These are phyloP conservation scores for Polia nebulosa DNA, from an alignment of 2,888 invertebrate species.

Conservation along the genomic window DNA sequence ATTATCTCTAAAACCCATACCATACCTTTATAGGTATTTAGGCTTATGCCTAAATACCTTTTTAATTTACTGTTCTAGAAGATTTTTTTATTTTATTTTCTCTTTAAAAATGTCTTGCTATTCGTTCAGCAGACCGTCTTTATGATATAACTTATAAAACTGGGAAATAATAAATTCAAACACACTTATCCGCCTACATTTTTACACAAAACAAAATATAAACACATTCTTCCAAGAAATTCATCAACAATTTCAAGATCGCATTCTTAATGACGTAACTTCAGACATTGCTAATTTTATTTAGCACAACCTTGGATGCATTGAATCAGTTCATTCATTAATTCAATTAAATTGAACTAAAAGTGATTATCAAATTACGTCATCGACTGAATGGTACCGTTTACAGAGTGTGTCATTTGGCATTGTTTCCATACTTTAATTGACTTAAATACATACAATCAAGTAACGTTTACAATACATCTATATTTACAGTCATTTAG, in stretches of 20 bases:
- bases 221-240: conserved; percentile 34
- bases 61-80: no score
- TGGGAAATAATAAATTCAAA: no score
- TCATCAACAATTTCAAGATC: conserved; percentile 4
- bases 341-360: conserved; percentile 48
- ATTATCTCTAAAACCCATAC: no score
- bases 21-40: no score
- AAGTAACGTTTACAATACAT: conserved; percentile 1
- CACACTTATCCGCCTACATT: not conserved
- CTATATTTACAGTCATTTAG: conserved; percentile 7
- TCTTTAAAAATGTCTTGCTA: no score
- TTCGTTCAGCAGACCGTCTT: no score
- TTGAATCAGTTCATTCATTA: conserved; percentile 58
- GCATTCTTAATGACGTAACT: conserved; percentile 39
- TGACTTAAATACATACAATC: not conserved
- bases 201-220: not conserved
- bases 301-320: conserved; percentile 57
- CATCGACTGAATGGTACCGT: conserved; percentile 29
- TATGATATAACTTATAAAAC: no score
- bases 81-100: no score
- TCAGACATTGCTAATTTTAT: conserved; percentile 45
- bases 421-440: conserved; percentile 22
- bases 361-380: conserved; percentile 55
- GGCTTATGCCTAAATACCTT: no score
- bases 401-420: not conserved